Evolutionary conservation across 1,140 invertebrate species (phyloP), one percentile per base, ranked within the genome.

Genomic region (Uloborus diversus): DNA sequence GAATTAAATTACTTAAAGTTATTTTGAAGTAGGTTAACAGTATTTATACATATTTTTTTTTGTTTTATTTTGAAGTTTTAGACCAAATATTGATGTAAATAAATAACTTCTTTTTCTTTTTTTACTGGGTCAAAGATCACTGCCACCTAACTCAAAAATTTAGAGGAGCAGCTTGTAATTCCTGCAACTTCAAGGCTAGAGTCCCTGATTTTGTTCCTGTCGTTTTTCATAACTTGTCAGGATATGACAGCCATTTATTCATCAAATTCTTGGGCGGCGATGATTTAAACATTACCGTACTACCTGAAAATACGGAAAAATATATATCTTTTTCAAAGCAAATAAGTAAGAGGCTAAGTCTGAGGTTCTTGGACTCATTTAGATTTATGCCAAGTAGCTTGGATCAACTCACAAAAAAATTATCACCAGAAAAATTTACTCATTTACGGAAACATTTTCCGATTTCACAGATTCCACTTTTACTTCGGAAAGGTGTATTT

Each of bases 361-460:
- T 23, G 27, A 27, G n/a, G 23, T 85, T 85, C 81, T 85, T 82
- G 71, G 73, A 85, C 37, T 83, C 84, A 75, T 81, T 83, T 80
- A 83, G 85, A 68, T 66, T 83, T 80, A 53, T 84, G 32, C 37
- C 42, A 20, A 25, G 56, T 17, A 59, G 56, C 27, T 27, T 59
- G 4, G 56, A 59, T 27, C 4, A 4, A 28, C 25, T 59, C 17
- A 30, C 4, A 3, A 59, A 59, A 17, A 59, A 59, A 7, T 28
- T 59, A 28, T 11, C 3, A 9, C 7, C 7, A 11, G n/a, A 51
- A 20, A 11, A 7, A 20, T 51, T 51, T n/a, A 11, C 20, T 7
- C 49, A 51, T 20, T n/a, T 20, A 51, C 4, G 13, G 4, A 5
- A 11, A 11, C n/a, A 7, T 27, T 59, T 59, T 59, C 56, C 14